These are phyloP conservation scores for Silurus glanis DNA, from an alignment of 2,113 vertebrate genomes.

Conservation along the genomic window DNA sequence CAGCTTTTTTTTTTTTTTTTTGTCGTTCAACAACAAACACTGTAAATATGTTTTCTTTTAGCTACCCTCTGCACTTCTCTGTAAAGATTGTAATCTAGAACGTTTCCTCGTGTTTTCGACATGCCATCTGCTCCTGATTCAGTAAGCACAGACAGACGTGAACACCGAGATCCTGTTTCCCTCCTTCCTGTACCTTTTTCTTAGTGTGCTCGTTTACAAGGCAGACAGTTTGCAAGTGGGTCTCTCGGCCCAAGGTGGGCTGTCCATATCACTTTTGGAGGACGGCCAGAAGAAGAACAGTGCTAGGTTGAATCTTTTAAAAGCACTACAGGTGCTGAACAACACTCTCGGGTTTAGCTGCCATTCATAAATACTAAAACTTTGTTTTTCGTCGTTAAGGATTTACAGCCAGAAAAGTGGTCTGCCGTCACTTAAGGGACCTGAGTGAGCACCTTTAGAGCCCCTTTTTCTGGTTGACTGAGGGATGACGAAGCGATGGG, in stretches of 20 bases:
- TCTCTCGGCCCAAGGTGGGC: neutral
- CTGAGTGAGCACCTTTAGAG: slow-evolving; percentile 24
- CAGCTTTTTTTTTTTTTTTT: neutral
- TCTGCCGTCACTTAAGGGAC: slow-evolving; percentile 43
- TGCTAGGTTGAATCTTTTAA: slow-evolving; percentile 16
- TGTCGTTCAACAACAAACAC: neutral
- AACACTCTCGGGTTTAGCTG: slow-evolving; percentile 69
- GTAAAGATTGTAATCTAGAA: slow-evolving; percentile 11
- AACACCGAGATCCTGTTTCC: neutral
- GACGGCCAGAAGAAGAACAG: slow-evolving; percentile 40
- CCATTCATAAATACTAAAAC: slow-evolving; percentile 73
- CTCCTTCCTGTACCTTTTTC: neutral
- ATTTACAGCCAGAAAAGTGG: slow-evolving; percentile 71
- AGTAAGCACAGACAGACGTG: neutral
- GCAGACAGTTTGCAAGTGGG: neutral
- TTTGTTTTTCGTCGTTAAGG: slow-evolving; percentile 66
- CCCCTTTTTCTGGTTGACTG: neutral
- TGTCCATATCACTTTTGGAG: slow-evolving; percentile 50
- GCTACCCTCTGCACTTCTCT: slow-evolving; percentile 9
- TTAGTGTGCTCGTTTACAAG: neutral
- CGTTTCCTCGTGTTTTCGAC: neutral
- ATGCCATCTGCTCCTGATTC: neutral
- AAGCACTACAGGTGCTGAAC: slow-evolving; percentile 63
- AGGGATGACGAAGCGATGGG: neutral
- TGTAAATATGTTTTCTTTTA: neutral